Evolutionary conservation across 2,113 vertebrate genomes (phyloP).

Genomic region (Neomonachus schauinslandi): DNA sequence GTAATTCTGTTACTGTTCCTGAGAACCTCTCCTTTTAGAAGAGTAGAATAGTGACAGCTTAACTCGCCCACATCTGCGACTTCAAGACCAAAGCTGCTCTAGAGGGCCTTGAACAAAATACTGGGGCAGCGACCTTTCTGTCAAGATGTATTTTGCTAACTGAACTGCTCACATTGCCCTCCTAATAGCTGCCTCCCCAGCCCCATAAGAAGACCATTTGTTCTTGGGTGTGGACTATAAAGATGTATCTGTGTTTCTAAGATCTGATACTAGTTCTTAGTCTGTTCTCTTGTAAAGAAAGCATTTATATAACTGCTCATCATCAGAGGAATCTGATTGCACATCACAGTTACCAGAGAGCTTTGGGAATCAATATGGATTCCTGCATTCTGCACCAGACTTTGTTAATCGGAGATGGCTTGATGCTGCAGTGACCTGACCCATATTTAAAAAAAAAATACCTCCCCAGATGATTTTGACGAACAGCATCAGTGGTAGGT

Average conservation of each 20-base stretch:
- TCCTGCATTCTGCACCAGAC: background rate
- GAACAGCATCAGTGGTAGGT: background rate
- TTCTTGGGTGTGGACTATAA: background rate
- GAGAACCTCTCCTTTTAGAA: background rate
- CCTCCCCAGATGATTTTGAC: background rate
- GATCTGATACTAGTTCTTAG: background rate
- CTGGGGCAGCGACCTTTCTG: background rate
- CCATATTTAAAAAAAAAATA: background rate
- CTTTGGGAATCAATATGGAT: background rate
- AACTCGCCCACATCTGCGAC: background rate
- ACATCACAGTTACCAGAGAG: background rate
- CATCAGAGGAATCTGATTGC: background rate
- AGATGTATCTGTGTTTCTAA: background rate
- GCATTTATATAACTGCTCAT: background rate
- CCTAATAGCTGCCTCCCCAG: background rate
- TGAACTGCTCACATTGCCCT: background rate
- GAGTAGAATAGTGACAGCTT: background rate
- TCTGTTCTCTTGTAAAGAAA: background rate
- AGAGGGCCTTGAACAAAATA: background rate
- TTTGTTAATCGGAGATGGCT: background rate
- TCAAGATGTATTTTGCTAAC: background rate
- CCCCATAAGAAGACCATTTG: background rate
- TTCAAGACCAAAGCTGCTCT: background rate
- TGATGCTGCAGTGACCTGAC: background rate
- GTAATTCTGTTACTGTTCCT: background rate